Conservation (phyloP, 1,140 invertebrate genomes). For the Drosophila oshimai region DNA sequence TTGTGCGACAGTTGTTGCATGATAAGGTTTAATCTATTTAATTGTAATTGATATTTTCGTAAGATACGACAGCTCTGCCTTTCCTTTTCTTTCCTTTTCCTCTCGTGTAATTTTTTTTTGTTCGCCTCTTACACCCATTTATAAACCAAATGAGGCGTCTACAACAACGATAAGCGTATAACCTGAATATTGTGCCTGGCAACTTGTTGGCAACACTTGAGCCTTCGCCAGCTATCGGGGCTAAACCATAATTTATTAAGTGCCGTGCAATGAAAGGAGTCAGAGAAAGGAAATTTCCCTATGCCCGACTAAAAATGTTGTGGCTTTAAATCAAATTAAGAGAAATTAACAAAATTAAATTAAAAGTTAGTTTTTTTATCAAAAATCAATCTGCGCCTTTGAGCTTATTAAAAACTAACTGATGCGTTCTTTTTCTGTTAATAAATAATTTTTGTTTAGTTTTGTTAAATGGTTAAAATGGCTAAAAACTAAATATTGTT, state of each 20-base stretch:
- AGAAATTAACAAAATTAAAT: too few species aligned
- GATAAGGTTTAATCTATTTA: slow-evolving; percentile 81
- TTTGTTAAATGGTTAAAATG: too few species aligned
- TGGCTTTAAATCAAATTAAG: not conserved
- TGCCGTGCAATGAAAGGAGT: slow-evolving; percentile 15
- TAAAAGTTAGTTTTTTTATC: too few species aligned
- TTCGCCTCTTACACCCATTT: slow-evolving; percentile 47
- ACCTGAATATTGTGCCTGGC: slow-evolving; percentile 11
- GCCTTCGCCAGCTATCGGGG: slow-evolving; percentile 24
- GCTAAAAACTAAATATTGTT: too few species aligned
- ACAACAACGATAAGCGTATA: slow-evolving; percentile 5
- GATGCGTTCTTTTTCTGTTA: too few species aligned
- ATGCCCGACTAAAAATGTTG: not conserved
- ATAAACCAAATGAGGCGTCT: slow-evolving; percentile 68
- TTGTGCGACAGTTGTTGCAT: slow-evolving; percentile 80
- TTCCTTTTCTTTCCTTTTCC: slow-evolving; percentile 12
- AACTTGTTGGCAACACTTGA: slow-evolving; percentile 44
- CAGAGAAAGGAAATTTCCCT: slow-evolving; percentile 15
- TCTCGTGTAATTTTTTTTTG: not conserved
- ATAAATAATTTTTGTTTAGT: too few species aligned
- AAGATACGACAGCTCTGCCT: slow-evolving; percentile 61
- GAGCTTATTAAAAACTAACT: too few species aligned
- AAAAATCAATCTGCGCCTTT: too few species aligned
- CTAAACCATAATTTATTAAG: slow-evolving; percentile 48
- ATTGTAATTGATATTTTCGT: slow-evolving; percentile 80